Percentiles rank a stretch among this genome's conserved stretches.
phyloP scores from a whole-genome alignment of 2,113 vertebrate species.

The Heterocephalus glaber region DNA sequence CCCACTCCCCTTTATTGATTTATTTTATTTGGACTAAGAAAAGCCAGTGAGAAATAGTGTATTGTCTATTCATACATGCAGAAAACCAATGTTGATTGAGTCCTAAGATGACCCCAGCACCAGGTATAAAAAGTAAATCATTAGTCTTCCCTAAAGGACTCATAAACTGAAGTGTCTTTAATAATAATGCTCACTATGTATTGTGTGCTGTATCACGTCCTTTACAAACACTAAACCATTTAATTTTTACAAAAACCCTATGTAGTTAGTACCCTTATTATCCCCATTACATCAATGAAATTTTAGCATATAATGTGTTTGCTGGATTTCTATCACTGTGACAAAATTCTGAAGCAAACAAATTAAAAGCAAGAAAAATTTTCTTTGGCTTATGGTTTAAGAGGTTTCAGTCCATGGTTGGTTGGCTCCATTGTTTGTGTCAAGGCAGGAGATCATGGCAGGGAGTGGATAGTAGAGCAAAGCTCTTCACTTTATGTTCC shows the following conservation, averaged over 20 bases:
- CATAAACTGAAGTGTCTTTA: background rate
- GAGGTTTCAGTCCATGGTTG: background rate
- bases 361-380: background rate
- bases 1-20: background rate
- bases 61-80: background rate
- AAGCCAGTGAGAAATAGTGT: background rate
- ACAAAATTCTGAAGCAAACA: background rate
- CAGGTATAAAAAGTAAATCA: background rate
- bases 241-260: background rate
- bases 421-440: background rate
- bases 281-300: background rate
- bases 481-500: background rate
- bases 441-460: background rate
- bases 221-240: background rate
- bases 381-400: background rate
- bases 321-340: background rate
- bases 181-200: background rate
- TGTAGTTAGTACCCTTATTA: background rate
- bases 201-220: background rate
- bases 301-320: background rate
- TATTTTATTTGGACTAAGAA: conserved; percentile 9
- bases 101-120: background rate
- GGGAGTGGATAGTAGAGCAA: background rate
- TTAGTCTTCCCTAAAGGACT: background rate
- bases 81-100: conserved; percentile 2